Conservation (phyloP, 1,140 invertebrate species). For the Lanistes nyassanus region DNA sequence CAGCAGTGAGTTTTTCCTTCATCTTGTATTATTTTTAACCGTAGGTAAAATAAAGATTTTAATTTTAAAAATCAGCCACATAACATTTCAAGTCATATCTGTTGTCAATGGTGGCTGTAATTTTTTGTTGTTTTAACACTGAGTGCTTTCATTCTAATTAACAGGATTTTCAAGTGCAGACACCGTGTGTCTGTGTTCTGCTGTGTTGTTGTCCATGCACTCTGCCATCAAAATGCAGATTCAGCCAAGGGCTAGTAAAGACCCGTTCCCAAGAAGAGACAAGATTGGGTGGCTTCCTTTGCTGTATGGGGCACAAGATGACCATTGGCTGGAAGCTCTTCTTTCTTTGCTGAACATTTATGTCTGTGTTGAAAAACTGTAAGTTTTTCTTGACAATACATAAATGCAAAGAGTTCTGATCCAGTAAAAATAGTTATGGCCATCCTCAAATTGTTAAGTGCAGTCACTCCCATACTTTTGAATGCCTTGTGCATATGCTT, state of each 20-base stretch:
- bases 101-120: too few relatives aligned
- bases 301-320: slow-evolving; percentile 37
- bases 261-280: background rate
- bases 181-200: background rate
- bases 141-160: background rate
- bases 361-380: slow-evolving; percentile 19
- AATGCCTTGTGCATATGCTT: too few relatives aligned
- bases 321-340: slow-evolving; percentile 32
- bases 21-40: too few relatives aligned
- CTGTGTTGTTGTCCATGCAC: slow-evolving; percentile 6
- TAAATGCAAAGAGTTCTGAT: too few relatives aligned
- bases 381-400: too few relatives aligned
- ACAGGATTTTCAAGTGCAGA: background rate
- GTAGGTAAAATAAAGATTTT: too few relatives aligned
- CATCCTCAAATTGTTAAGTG: too few relatives aligned
- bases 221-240: background rate
- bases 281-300: slow-evolving; percentile 21
- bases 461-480: too few relatives aligned
- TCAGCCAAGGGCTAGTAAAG: background rate
- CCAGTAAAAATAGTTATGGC: too few relatives aligned
- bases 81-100: too few relatives aligned
- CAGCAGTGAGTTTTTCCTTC: too few relatives aligned
- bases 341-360: slow-evolving; percentile 29
- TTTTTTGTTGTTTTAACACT: background rate
- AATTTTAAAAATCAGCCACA: too few relatives aligned